A percentile compares a stretch with the other conserved stretches of the same genome.
These are phyloP conservation scores for Melipona beecheii DNA, from an alignment of 2,888 invertebrate genomes.

Conservation along the genomic window DNA sequence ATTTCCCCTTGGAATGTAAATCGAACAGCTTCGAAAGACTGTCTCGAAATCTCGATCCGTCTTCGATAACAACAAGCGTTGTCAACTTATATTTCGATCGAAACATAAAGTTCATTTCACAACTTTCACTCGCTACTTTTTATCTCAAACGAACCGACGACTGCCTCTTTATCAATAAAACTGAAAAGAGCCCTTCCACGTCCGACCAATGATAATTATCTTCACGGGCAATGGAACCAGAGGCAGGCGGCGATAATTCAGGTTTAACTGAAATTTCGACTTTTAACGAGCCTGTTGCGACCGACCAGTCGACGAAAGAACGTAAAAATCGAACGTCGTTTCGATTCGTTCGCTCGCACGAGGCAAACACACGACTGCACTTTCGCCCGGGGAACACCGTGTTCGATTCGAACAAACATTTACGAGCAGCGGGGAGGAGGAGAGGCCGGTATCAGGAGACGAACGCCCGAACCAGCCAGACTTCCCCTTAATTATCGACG, in stretches of 20 bases:
- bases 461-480: constrained; percentile 12
- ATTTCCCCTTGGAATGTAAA: background rate
- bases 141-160: background rate
- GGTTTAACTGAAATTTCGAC: background rate
- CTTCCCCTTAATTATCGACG: constrained; percentile 49
- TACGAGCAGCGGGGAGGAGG: background rate
- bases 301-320: too few species aligned
- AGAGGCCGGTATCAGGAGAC: constrained; percentile 19
- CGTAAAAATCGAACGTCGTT: background rate
- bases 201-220: background rate
- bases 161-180: background rate
- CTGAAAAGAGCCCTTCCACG: background rate
- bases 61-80: too few species aligned
- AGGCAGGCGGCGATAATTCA: too few species aligned
- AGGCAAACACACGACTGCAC: background rate
- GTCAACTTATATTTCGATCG: too few species aligned
- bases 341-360: background rate
- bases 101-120: too few species aligned
- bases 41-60: too few species aligned
- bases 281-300: background rate
- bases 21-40: too few species aligned
- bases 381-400: background rate
- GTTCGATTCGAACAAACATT: constrained; percentile 27
- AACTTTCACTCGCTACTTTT: too few species aligned
- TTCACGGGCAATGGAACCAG: background rate